phyloP scores from a whole-genome alignment of 1,140 invertebrate species.

The Drosophila ironensis region DNA sequence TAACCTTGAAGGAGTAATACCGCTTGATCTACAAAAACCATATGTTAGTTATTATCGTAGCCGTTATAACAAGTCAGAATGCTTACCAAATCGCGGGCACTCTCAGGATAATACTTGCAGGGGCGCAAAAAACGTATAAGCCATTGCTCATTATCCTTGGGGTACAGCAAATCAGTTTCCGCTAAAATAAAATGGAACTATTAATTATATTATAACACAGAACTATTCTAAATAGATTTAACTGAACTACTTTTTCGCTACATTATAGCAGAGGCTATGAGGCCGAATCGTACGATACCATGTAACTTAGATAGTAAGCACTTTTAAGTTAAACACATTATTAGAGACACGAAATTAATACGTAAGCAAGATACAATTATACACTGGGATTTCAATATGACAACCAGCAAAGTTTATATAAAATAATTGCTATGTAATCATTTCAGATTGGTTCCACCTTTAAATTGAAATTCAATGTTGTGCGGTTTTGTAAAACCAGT shows the following conservation, averaged over 20 bases:
- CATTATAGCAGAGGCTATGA: constrained; percentile 9
- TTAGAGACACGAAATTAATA: constrained; percentile 12
- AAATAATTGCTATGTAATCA: too few species aligned
- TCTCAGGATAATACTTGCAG: constrained; percentile 91
- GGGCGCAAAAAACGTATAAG: constrained; percentile 89
- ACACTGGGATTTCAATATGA: too few species aligned
- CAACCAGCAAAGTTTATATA: too few species aligned
- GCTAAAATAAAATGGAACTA: constrained; percentile 83
- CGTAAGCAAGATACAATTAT: constrained; percentile 1
- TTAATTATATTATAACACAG: neutral
- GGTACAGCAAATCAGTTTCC: constrained; percentile 87
- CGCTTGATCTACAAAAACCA: constrained; percentile 85
- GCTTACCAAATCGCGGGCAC: constrained; percentile 87
- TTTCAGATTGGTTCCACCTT: too few species aligned
- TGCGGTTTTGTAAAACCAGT: too few species aligned
- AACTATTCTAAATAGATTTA: neutral
- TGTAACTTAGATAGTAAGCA: neutral
- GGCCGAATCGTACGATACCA: constrained; percentile 1
- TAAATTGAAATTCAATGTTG: too few species aligned
- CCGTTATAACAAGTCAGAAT: neutral
- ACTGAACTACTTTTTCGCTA: neutral
- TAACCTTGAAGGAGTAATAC: constrained; percentile 90
- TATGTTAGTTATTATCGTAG: neutral
- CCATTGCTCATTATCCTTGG: constrained; percentile 88
- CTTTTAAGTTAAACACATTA: constrained; percentile 3